These are phyloP conservation scores for Adelosebastes latens DNA, from an alignment of 2,797 vertebrate species.

Conservation along the genomic window DNA sequence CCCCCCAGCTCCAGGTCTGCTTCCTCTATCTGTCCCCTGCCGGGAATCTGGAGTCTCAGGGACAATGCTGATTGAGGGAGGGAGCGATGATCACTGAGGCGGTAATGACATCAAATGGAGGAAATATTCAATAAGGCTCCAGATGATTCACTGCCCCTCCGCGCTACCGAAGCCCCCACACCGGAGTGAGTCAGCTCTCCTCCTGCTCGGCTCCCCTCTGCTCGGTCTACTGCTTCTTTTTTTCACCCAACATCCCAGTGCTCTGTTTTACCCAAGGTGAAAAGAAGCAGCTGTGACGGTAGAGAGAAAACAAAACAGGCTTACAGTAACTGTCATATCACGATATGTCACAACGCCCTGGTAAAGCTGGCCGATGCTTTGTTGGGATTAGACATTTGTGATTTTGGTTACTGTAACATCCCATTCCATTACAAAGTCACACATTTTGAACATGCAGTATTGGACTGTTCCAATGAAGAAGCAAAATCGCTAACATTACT, in stretches of 20 bases:
- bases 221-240: conserved; percentile 13
- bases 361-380: not conserved
- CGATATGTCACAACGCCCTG: not conserved
- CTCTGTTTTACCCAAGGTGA: conserved; percentile 22
- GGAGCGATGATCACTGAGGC: conserved; percentile 54
- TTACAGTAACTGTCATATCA: not conserved
- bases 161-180: conserved; percentile 64
- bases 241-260: not conserved
- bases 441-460: not conserved
- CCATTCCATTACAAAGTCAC: too few species aligned
- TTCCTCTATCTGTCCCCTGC: conserved; percentile 4
- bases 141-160: conserved; percentile 74
- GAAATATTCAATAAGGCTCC: conserved; percentile 74
- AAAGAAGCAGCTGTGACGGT: not conserved
- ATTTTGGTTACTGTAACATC: too few species aligned
- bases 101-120: conserved; percentile 75
- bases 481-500: not conserved
- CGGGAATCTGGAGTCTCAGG: conserved; percentile 26
- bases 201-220: conserved; percentile 1
- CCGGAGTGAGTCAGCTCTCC: conserved; percentile 76
- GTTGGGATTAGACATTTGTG: not conserved
- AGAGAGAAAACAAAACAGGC: not conserved
- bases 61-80: conserved; percentile 45
- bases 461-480: not conserved
- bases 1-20: not conserved